Evolutionary conservation across 2,113 vertebrate genomes (phyloP).

Genomic region (Cervus canadensis): DNA sequence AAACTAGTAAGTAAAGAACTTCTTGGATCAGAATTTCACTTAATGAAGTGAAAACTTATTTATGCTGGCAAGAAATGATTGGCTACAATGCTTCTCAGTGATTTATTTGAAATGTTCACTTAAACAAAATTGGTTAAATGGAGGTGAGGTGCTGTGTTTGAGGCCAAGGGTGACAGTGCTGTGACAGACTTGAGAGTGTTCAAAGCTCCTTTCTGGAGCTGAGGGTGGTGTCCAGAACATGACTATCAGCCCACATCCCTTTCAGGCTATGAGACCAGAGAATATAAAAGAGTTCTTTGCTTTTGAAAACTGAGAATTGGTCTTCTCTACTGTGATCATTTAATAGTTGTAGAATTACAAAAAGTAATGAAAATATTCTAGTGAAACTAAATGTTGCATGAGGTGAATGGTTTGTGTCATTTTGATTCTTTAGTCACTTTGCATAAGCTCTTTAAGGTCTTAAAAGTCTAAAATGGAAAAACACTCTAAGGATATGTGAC

Average conservation of each 20-base stretch:
- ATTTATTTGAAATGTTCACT: background rate
- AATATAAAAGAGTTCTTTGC: background rate
- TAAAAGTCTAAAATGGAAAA: background rate
- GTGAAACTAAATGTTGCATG: slow-evolving; percentile 7
- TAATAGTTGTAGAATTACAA: background rate
- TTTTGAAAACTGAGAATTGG: background rate
- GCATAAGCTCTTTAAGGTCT: background rate
- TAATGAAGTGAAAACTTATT: background rate
- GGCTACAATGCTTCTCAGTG: background rate
- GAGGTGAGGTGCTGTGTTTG: background rate
- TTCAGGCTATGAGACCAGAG: background rate
- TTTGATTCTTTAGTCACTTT: slow-evolving; percentile 1
- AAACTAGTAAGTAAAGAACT: background rate
- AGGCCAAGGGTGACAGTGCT: background rate
- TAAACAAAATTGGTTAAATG: background rate
- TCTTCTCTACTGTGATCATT: background rate
- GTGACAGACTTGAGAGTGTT: background rate
- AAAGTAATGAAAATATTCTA: background rate
- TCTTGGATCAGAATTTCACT: background rate
- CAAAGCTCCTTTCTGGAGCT: background rate
- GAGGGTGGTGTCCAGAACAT: background rate
- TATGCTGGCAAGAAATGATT: background rate
- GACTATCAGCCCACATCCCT: background rate
- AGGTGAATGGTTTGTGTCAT: background rate
- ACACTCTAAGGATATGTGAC: background rate